Conservation (phyloP, 2,797 vertebrate genomes). For the Hyperoplus immaculatus region DNA sequence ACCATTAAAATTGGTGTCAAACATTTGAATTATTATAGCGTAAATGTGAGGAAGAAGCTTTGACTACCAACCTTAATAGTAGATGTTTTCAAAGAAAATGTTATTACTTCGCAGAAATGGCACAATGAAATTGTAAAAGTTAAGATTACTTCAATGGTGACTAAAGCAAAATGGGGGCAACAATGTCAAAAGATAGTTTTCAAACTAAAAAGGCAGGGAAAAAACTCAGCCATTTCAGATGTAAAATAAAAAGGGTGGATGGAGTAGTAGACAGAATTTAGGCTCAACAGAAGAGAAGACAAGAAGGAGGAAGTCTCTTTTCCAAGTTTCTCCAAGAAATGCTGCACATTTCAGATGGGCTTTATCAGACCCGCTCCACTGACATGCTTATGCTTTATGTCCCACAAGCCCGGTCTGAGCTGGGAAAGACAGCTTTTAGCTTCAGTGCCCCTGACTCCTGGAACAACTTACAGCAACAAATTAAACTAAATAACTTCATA, state of each 20-base stretch:
- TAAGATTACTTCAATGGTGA: background rate
- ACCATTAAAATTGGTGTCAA: background rate
- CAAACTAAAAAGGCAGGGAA: conserved; percentile 2
- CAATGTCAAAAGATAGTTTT: conserved; percentile 5
- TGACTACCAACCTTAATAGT: background rate
- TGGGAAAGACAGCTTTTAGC: too few relatives aligned
- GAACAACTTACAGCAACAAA: too few relatives aligned
- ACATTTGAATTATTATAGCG: background rate
- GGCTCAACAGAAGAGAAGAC: conserved; percentile 27
- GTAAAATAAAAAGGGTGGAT: conserved; percentile 23
- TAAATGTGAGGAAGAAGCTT: background rate
- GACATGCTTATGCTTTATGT: too few relatives aligned
- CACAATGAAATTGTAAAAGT: background rate
- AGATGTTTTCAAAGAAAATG: background rate
- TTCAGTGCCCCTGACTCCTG: too few relatives aligned
- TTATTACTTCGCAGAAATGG: background rate
- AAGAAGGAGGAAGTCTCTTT: conserved; percentile 33
- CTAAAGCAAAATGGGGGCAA: background rate
- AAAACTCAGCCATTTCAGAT: conserved; percentile 29
- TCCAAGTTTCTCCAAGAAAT: conserved; percentile 34
- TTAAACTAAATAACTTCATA: too few relatives aligned
- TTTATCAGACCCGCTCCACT: too few relatives aligned
- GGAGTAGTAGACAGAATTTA: conserved; percentile 33
- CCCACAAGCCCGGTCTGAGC: too few relatives aligned
- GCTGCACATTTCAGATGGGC: too few relatives aligned